These are phyloP conservation scores for Rhipidura dahli DNA, from an alignment of 2,113 vertebrate species.

Conservation along the genomic window DNA sequence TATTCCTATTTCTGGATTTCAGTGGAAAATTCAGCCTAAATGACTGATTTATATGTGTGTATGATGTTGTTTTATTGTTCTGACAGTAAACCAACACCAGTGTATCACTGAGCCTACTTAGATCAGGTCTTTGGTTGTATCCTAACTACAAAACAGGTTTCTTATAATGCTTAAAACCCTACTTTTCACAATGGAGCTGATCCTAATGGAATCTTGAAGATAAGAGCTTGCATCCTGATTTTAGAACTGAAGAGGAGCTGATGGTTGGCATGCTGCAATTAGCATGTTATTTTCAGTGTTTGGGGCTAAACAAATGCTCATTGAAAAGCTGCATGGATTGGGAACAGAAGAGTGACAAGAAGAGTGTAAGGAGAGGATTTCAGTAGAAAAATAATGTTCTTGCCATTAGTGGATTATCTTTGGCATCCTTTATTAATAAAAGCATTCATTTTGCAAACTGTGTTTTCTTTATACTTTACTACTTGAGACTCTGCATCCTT, in stretches of 20 bases:
- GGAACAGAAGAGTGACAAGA: neutral
- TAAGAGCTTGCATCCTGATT: neutral
- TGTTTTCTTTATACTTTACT: neutral
- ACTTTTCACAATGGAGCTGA: neutral
- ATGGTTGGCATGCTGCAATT: neutral
- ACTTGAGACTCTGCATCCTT: neutral
- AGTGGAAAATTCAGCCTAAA: neutral
- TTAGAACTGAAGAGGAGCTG: neutral
- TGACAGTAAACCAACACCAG: neutral
- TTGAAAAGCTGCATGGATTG: neutral
- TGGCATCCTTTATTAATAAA: neutral
- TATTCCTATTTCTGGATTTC: neutral
- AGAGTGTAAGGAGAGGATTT: neutral
- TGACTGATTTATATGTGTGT: neutral
- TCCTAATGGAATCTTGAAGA: neutral
- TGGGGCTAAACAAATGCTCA: accelerated
- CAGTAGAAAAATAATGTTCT: neutral
- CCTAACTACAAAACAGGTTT: neutral
- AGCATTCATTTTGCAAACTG: neutral
- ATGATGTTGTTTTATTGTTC: neutral
- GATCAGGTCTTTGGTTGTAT: neutral
- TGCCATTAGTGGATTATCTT: neutral
- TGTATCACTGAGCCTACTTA: neutral
- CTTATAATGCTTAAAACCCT: neutral
- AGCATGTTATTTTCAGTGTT: neutral